A percentile compares a stretch with the other conserved stretches of the same genome.
Evolutionary conservation across 2,797 vertebrate species (phyloP).

Genomic region (Macrochelys suwanniensis): DNA sequence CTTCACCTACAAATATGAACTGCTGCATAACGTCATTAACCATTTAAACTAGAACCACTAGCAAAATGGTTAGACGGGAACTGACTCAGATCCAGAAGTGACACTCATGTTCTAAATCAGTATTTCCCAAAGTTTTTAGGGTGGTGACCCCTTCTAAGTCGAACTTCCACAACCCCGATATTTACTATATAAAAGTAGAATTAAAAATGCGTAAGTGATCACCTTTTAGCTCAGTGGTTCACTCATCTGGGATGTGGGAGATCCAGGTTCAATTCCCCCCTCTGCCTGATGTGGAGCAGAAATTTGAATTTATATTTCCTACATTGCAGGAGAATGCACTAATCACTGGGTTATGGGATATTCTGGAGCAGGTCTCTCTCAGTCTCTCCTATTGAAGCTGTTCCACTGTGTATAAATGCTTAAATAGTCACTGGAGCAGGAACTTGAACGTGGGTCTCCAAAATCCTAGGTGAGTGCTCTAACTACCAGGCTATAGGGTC

Average conservation of each 20-base stretch:
- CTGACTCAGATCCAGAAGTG: background rate
- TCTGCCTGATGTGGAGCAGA: background rate
- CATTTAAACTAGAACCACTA: background rate
- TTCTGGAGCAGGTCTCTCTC: background rate
- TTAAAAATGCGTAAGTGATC: background rate
- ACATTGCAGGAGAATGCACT: background rate
- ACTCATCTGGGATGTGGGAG: background rate
- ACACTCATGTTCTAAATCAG: background rate
- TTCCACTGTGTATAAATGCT: background rate
- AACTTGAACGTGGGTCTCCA: background rate
- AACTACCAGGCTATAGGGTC: background rate
- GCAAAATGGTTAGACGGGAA: background rate
- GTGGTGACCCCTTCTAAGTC: background rate
- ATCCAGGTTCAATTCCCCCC: background rate
- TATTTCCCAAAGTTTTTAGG: background rate
- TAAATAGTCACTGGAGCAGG: background rate
- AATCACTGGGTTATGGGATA: background rate
- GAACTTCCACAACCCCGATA: background rate
- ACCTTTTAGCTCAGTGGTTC: background rate
- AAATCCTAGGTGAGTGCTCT: background rate
- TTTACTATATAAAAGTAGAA: background rate
- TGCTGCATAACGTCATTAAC: background rate
- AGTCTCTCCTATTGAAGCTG: background rate
- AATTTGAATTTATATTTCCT: background rate
- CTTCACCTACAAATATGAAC: background rate